These are phyloP conservation scores for Antrozous pallidus DNA, from an alignment of 2,797 vertebrate species.

Conservation along the genomic window DNA sequence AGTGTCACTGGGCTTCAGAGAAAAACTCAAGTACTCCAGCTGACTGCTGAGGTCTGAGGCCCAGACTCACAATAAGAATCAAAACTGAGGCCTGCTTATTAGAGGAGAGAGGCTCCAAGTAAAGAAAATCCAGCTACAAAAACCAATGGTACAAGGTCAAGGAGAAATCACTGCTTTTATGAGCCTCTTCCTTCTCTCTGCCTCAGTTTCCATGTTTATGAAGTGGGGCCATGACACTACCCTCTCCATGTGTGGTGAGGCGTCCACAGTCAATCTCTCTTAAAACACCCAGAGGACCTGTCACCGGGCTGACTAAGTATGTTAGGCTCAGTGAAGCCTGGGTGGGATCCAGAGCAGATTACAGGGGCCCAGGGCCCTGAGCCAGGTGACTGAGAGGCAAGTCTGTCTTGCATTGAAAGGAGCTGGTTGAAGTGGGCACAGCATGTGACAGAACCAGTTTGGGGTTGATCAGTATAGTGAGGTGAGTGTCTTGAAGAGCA, in stretches of 20 bases:
- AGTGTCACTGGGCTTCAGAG: not conserved
- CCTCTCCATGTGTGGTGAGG: not conserved
- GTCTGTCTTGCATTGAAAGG: not conserved
- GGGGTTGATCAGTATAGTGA: not conserved
- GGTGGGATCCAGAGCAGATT: not conserved
- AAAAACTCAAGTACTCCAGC: fast-evolving
- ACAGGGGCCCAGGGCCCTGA: not conserved
- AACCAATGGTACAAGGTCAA: not conserved
- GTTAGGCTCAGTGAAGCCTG: not conserved
- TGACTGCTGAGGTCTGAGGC: fast-evolving
- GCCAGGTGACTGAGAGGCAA: not conserved
- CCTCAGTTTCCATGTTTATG: not conserved
- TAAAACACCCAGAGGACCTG: not conserved
- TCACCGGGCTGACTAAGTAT: not conserved
- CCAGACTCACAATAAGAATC: not conserved
- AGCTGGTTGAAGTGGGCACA: not conserved
- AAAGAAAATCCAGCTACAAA: not conserved
- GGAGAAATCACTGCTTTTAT: not conserved
- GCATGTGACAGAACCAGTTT: not conserved
- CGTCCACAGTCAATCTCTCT: fast-evolving
- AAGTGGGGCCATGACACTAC: not conserved
- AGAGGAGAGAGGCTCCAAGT: no score
- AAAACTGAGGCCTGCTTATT: not conserved
- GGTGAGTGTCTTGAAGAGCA: not conserved
- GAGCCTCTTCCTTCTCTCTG: not conserved